Evolutionary conservation across 1,140 invertebrate species (phyloP).

Genomic region (Tyrophagus putrescentiae): DNA sequence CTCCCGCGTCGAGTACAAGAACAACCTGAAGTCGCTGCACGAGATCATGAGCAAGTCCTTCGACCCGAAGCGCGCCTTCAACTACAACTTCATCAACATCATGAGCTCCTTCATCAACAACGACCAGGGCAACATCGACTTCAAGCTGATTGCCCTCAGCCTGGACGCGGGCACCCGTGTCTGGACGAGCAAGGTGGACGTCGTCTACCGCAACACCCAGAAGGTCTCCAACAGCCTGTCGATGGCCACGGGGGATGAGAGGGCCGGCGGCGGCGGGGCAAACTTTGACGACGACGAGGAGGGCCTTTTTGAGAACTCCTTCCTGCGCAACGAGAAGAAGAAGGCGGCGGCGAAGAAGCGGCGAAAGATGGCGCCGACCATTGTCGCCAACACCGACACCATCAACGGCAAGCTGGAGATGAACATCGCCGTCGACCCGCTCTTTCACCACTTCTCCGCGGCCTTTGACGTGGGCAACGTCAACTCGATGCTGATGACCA

Average conservation of each 20-base stretch:
- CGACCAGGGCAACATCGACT: slow-evolving; percentile 13
- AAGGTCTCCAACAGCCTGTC: slow-evolving; percentile 54
- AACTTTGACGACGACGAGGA: slow-evolving; percentile 13
- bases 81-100: background rate
- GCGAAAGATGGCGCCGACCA: slow-evolving; percentile 14
- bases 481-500: slow-evolving; percentile 18
- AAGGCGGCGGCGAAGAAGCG: background rate
- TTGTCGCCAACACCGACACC: slow-evolving; percentile 11
- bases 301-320: slow-evolving; percentile 21
- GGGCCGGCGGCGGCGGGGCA: background rate
- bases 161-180: slow-evolving; percentile 67
- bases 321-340: background rate
- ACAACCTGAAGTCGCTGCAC: slow-evolving; percentile 1
- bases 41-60: slow-evolving; percentile 12
- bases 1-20: background rate
- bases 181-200: slow-evolving; percentile 61
- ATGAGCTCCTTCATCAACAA: background rate
- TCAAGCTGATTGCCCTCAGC: slow-evolving; percentile 54
- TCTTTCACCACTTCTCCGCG: slow-evolving; percentile 17
- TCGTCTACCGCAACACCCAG: slow-evolving; percentile 54
- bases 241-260: slow-evolving; percentile 29
- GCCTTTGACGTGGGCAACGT: slow-evolving; percentile 22
- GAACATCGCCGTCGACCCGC: slow-evolving; percentile 18
- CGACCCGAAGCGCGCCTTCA: slow-evolving; percentile 8
- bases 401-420: slow-evolving; percentile 19